Evolutionary conservation across 2,888 invertebrate species (phyloP).

Genomic region (Calameuta filiformis): DNA sequence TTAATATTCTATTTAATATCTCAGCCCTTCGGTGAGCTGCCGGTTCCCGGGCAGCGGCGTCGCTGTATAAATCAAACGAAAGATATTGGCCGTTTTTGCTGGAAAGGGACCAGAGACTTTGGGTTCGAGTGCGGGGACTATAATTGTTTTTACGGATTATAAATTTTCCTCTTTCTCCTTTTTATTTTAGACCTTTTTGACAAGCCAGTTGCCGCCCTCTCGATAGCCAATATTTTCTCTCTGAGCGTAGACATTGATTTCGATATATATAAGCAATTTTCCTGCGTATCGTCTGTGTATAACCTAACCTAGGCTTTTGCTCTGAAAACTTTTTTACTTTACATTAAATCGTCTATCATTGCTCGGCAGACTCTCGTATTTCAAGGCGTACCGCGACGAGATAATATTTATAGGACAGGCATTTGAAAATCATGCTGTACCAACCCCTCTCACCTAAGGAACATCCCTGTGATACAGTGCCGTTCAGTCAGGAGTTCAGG

Average conservation of each 20-base stretch:
- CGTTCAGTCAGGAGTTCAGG: slow-evolving; percentile 53
- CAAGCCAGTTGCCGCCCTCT: neutral
- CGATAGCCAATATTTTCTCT: neutral
- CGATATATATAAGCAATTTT: neutral
- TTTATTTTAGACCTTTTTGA: neutral
- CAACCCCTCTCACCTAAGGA: neutral
- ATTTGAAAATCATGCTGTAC: slow-evolving; percentile 34
- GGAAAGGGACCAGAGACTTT: slow-evolving; percentile 25
- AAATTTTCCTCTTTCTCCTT: slow-evolving; percentile 51
- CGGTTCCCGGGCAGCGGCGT: slow-evolving; percentile 26
- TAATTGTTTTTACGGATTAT: slow-evolving; percentile 65
- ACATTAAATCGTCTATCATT: slow-evolving; percentile 31
- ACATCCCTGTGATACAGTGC: slow-evolving; percentile 37
- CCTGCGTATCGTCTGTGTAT: neutral
- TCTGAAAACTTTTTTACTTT: neutral
- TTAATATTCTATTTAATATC: slow-evolving; percentile 63
- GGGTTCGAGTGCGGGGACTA: slow-evolving; percentile 33
- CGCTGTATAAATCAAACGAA: slow-evolving; percentile 57
- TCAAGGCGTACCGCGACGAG: slow-evolving; percentile 19
- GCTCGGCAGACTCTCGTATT: slow-evolving; percentile 27
- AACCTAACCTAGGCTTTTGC: neutral
- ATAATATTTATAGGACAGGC: slow-evolving; percentile 54
- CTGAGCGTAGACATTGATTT: neutral
- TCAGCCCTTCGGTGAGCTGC: slow-evolving; percentile 22
- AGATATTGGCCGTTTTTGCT: slow-evolving; percentile 62